Base-by-base conservation (phyloP, 2,888 invertebrate species). In the Cynaeus angustus region DNA sequence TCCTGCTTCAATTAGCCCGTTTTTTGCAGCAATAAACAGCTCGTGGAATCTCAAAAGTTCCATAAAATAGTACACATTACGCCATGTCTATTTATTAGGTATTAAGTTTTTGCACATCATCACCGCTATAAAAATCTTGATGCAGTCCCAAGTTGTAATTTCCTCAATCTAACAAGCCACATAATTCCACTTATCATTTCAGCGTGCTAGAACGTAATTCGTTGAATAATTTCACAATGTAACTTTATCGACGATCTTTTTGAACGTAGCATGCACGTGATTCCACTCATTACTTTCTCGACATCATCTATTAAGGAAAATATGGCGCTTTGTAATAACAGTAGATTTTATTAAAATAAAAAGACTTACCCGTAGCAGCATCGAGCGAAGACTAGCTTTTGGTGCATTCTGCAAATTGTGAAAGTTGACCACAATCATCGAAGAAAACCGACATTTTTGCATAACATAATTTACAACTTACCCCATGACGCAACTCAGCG, bases 341-440 rank as follows among this genome's bases (percentile, higher is more conserved):
- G 46, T 46, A 46, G 2, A 14, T 16, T 3, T 8, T 53, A 7
- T 37, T 37, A 46, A 16, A 50, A 6, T 13, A 46, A 56, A 56
- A 65, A 41, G n/a, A 53, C 59, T 58, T 13, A 67, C 58, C 58
- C 10, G 66, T 58, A 45, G 55, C 37, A 7, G 14, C 41, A 26
- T 16, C 56, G 41, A 26, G 9, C 7, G 12, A 3, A 28, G 30
- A 21, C 28, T 8, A n/a, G 30, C 58, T 12, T 30, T 55, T 33
- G 16, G 10, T 9, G 33, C 45, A 28, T 38, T 56, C 16, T 26
- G 21, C 13, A 59, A 61, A 61, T 61, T 38, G 66, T 66, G 66
- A 66, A 70, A 70, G 66, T 65, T 26, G 46, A 66, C 70, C 70
- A 70, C 59, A 65, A 70, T 59, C 45, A 69, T 69, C 12, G 10